Base-by-base conservation (phyloP, 2,113 vertebrate species). In the Triplophysa siluroides region DNA sequence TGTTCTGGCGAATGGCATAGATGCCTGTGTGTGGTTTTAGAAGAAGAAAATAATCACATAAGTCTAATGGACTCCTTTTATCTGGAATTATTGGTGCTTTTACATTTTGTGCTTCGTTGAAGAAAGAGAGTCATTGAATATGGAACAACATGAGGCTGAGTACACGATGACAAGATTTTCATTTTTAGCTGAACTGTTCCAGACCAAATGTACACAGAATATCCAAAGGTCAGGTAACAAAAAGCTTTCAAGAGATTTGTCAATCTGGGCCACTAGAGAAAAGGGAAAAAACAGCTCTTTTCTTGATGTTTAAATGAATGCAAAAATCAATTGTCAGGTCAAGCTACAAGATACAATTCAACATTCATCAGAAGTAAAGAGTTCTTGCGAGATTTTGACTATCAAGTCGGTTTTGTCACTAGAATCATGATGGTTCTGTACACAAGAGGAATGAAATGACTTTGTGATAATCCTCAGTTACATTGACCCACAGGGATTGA, bases 381-480 rank as follows among this genome's bases (percentile, higher is more conserved):
- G 72, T 73, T 73, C 76, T 50, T 78, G 41, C 67, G 38, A 64
- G 50, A 56, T 72, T 72, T 60, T 41, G 26, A 60, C 60, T 83
- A 26, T 78, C 43, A 62, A 58, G 16, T 75, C 38, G 66, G 74
- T 78, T 81, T 67, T 75, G n/a, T 33, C 70, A 41, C 47, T 47
- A 26, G 11, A 72, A 70, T 69, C 19, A 58, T 38, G 62, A 80
- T 74, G 47, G 60, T 65, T 73, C 41, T 41, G 11, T 63, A 80
- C 26, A 74, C 78, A 74, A 74, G 70, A 74, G 62, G n/a, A 65
- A 24, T 64, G 18, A 29, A 67, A 45, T 74, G 61, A 41, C 61
- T 65, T 50, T 73, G 69, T 80, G 69, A 62, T 72, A 72, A 65
- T 73, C 68, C 58, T 73, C 78, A 81, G 68, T 73, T 64, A 50